Evolutionary conservation across 2,888 invertebrate species (phyloP), one percentile per base, ranked within the genome.

Genomic region (Ceriagrion tenellum): DNA sequence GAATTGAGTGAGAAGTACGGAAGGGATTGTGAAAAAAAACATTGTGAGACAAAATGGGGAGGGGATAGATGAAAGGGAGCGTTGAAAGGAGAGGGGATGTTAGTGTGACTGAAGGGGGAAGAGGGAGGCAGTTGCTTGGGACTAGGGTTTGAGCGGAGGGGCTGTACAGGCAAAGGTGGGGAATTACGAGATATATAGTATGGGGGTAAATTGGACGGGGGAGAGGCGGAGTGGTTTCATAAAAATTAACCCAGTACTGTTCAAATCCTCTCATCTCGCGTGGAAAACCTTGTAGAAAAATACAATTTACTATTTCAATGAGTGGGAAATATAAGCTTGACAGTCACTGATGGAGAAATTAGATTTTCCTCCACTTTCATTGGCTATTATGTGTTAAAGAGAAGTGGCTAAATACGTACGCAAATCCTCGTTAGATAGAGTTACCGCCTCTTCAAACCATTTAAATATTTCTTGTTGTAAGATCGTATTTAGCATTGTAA

Each of bases 11-110:
- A 91, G 30, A 91, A 63, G 35, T 40, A 91, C 35, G 63, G 93
- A 74, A 93, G 91, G 35, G 63, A 74, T 93, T 69, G 55, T n/a
- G n/a, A 81, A 81, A 81, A 81, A 81, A 81, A 40, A n/a, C 59
- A 59, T 8, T 35, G 26, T 35, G 93, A 23, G 93, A n/a, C 26
- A 69, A 26, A 63, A 59, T 35, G 69, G 93, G 16, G 69, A 91
- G 69, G 47, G 69, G 93, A 69, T 12, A 93, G 59, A 47, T 40
- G 93, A 26, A 69, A 69, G 93, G 91, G 23, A 40, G 91, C 63
- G 59, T 18, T 63, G 59, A 63, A 40, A 91, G 40, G 59, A 35
- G 89, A 55, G 35, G 35, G 35, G 69, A 47, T 74, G 0, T 47
- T 69, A 12, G 93, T 26, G 59, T 20, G 91, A 59, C 35, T 59